Conservation (phyloP, 1,140 invertebrate species). For the Trissolcus basalis region DNA sequence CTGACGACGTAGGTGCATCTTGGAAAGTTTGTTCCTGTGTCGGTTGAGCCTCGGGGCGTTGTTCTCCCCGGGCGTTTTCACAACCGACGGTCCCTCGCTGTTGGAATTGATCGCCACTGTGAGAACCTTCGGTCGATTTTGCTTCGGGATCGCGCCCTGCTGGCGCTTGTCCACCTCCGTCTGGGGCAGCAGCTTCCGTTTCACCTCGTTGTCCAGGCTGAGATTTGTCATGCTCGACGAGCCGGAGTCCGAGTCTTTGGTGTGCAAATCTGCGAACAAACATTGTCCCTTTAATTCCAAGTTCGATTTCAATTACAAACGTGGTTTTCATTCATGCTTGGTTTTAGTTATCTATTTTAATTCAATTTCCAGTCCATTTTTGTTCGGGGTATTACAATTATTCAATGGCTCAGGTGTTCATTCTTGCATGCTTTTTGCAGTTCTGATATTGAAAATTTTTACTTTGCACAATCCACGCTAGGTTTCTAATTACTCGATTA, state of each 20-base stretch:
- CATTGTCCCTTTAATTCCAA: too few relatives aligned
- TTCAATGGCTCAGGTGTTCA: too few relatives aligned
- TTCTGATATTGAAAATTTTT: too few relatives aligned
- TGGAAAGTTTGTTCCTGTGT: neutral
- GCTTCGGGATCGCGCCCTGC: slow-evolving; percentile 86
- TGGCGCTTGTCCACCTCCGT: slow-evolving; percentile 73
- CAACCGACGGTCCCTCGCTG: neutral
- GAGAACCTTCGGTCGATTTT: slow-evolving; percentile 69
- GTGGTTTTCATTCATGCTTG: too few relatives aligned
- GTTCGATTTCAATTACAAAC: too few relatives aligned
- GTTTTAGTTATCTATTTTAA: too few relatives aligned
- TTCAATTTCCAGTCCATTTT: too few relatives aligned
- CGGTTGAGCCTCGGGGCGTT: neutral
- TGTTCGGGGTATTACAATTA: too few relatives aligned
- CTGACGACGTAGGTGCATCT: neutral
- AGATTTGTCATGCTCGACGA: slow-evolving; percentile 77
- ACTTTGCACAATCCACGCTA: too few relatives aligned
- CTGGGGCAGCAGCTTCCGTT: slow-evolving; percentile 69
- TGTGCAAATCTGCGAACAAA: slow-evolving; percentile 66
- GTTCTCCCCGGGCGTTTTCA: neutral
- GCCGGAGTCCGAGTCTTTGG: slow-evolving; percentile 75
- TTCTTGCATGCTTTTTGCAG: too few relatives aligned
- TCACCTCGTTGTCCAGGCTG: slow-evolving; percentile 77
- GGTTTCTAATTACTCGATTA: too few relatives aligned
- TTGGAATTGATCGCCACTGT: slow-evolving; percentile 15